Evolutionary conservation across 2,888 invertebrate genomes (phyloP).

Genomic region (Hyposoter dolosus): DNA sequence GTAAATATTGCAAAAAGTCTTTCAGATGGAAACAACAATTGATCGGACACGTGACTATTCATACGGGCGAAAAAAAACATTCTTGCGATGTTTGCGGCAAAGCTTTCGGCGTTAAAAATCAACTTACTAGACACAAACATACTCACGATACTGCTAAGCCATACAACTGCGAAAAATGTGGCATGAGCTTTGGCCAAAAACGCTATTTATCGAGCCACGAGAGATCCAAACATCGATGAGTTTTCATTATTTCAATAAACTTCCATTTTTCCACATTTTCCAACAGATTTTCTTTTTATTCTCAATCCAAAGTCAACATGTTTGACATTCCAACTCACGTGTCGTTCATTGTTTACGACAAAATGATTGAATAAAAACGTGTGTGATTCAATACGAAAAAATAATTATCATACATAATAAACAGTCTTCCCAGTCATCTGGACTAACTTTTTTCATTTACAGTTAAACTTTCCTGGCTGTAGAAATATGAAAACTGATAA

Average conservation of each 20-base stretch:
- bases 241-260: not conserved
- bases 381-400: not conserved
- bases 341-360: no score
- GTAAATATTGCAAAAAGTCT: conserved; percentile 81
- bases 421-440: not conserved
- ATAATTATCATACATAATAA: not conserved
- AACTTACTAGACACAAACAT: conserved; percentile 86
- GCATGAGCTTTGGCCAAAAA: conserved; percentile 85
- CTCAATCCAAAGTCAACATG: not conserved
- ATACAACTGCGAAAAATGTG: conserved; percentile 85
- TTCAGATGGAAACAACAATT: conserved; percentile 86
- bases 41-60: conserved; percentile 85
- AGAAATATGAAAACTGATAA: not conserved
- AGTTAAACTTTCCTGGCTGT: not conserved
- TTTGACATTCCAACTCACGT: not conserved
- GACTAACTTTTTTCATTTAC: not conserved
- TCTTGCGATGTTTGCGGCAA: conserved; percentile 86
- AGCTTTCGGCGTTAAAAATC: conserved; percentile 85
- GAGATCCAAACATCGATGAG: conserved; percentile 71
- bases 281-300: not conserved
- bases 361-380: not conserved
- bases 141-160: conserved; percentile 85
- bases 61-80: conserved; percentile 84
- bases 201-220: conserved; percentile 86
- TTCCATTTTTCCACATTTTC: not conserved